Conservation (phyloP, 2,888 invertebrate genomes). For the Polymixis flavicincta region DNA sequence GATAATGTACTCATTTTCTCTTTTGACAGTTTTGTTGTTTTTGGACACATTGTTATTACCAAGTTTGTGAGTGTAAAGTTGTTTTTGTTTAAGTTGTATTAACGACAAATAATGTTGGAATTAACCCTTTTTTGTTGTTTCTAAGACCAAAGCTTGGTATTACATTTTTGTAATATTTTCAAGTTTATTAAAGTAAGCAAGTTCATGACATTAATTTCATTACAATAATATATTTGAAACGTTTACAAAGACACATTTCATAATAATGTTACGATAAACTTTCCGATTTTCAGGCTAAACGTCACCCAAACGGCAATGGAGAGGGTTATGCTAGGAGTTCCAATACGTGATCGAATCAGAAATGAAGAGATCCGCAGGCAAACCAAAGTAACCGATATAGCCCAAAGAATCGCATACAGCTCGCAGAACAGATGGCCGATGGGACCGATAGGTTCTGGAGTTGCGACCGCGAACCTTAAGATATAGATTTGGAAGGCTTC, state of each 20-base stretch:
- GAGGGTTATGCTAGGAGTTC: too few relatives aligned
- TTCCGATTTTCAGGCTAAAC: too few relatives aligned
- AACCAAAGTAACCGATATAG: too few relatives aligned
- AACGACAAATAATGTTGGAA: background rate
- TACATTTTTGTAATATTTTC: background rate
- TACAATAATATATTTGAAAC: background rate
- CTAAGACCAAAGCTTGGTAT: background rate
- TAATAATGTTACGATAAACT: background rate
- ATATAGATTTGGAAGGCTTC: too few relatives aligned
- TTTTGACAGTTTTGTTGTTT: constrained; percentile 24
- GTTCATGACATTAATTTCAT: constrained; percentile 28
- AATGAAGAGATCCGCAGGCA: too few relatives aligned
- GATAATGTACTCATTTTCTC: constrained; percentile 33
- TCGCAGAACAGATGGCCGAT: too few relatives aligned
- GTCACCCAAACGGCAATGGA: too few relatives aligned
- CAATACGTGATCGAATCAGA: too few relatives aligned
- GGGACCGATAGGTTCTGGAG: too few relatives aligned
- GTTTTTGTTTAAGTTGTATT: background rate
- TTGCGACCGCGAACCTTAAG: too few relatives aligned
- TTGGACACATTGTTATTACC: constrained; percentile 4
- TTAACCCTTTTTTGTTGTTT: background rate
- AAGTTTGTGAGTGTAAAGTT: background rate
- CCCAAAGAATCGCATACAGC: too few relatives aligned
- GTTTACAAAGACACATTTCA: background rate
- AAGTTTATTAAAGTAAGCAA: background rate